These are phyloP conservation scores for Bos indicus DNA, from an alignment of 2,113 vertebrate species.

Conservation along the genomic window DNA sequence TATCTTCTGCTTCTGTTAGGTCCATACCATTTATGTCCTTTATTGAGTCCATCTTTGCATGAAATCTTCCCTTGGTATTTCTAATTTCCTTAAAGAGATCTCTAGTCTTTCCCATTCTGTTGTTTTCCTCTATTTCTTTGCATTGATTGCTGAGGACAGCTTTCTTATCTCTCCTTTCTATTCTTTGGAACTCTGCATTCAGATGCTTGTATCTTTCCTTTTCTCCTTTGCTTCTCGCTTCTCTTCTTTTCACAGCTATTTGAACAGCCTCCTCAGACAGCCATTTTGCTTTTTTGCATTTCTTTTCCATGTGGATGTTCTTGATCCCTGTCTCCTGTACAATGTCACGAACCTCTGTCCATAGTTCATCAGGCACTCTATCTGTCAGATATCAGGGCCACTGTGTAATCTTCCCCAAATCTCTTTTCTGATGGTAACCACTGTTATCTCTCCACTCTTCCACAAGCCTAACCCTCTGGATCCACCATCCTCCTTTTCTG, in stretches of 20 bases:
- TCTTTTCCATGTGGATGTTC: neutral
- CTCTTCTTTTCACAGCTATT: neutral
- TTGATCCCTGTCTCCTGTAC: neutral
- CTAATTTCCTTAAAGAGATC: neutral
- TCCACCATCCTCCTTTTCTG: neutral
- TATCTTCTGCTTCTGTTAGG: neutral
- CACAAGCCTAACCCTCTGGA: neutral
- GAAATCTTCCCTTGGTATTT: neutral
- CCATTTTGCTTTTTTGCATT: neutral
- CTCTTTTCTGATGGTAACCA: neutral
- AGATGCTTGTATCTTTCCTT: neutral
- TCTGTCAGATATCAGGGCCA: neutral
- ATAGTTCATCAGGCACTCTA: neutral
- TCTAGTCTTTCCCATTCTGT: neutral
- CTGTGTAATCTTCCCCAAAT: neutral
- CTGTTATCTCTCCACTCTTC: neutral
- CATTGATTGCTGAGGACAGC: neutral
- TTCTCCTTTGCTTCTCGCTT: neutral
- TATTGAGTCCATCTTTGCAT: neutral
- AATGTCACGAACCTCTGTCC: rapidly evolving
- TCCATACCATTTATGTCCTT: neutral
- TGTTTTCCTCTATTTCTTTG: neutral
- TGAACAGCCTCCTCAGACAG: neutral
- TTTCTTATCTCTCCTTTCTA: neutral
- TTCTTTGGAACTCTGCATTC: neutral